These are phyloP conservation scores for Geotrypetes seraphini DNA, from an alignment of 2,797 vertebrate species.

Conservation along the genomic window DNA sequence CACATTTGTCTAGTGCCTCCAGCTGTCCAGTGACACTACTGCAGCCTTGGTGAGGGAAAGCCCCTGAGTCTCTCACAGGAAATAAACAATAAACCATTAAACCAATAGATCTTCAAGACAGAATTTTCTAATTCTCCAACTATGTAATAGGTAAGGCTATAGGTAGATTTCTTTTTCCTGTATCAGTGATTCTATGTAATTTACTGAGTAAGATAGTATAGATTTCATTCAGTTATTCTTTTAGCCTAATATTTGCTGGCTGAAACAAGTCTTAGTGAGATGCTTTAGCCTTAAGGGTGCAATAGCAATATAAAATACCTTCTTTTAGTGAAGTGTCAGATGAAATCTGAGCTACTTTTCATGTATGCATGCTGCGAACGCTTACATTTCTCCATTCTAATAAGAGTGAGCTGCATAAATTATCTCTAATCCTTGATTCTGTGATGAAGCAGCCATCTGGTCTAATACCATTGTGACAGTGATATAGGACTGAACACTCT, in stretches of 20 bases:
- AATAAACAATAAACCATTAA: no score
- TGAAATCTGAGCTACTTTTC: constrained; percentile 43
- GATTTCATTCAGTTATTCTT: no score
- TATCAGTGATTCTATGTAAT: no score
- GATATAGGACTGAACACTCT: constrained; percentile 55
- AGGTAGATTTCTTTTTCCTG: no score
- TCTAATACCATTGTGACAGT: constrained; percentile 63
- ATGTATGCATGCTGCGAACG: constrained; percentile 49
- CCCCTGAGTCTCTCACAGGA: no score
- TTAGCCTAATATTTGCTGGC: rapidly evolving
- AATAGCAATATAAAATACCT: constrained; percentile 1
- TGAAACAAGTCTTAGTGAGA: neutral
- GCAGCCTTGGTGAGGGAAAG: no score
- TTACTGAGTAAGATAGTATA: no score
- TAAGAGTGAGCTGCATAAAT: constrained; percentile 67
- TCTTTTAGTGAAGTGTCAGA: constrained; percentile 17
- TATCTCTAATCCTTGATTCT: constrained; percentile 65
- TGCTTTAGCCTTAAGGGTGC: constrained; percentile 18
- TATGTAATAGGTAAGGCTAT: no score
- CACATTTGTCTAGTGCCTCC: no score
- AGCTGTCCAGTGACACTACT: no score
- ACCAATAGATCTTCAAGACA: no score
- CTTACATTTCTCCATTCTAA: constrained; percentile 72
- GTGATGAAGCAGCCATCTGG: constrained; percentile 72
- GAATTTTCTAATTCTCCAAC: no score